These are phyloP conservation scores for Coracias cyanogaster DNA, from an alignment of 2,797 vertebrate species.

Conservation along the genomic window DNA sequence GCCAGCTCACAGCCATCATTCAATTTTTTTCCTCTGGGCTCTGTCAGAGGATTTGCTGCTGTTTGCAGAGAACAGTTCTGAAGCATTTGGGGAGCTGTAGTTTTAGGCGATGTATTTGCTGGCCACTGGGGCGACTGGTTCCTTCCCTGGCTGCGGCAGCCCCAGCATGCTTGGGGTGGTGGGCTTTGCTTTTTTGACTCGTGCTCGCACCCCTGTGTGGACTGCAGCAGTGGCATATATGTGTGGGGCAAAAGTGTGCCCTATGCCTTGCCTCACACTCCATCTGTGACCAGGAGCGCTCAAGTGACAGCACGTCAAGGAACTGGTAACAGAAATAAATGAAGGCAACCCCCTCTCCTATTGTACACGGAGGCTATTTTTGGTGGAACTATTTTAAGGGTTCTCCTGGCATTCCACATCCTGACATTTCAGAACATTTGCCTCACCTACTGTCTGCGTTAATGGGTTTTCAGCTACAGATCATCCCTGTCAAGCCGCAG, in stretches of 20 bases:
- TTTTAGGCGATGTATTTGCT: not conserved
- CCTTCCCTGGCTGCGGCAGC: not conserved
- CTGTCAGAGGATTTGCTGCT: not conserved
- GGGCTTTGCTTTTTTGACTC: not conserved
- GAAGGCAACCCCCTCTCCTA: not conserved
- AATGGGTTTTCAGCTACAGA: constrained; percentile 76
- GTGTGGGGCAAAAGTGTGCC: accelerated
- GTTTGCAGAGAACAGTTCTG: not conserved
- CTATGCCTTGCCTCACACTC: not conserved
- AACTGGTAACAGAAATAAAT: constrained; percentile 57
- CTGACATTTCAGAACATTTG: constrained; percentile 79
- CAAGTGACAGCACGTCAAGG: not conserved
- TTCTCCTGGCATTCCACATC: constrained; percentile 74
- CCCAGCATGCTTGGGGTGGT: accelerated
- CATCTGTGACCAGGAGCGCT: not conserved
- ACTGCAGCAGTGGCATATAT: not conserved
- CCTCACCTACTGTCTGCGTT: constrained; percentile 67
- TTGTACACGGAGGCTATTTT: constrained; percentile 69
- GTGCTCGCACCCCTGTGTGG: not conserved
- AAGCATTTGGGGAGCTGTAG: not conserved
- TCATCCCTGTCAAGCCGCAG: constrained; percentile 73
- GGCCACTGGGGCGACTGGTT: not conserved
- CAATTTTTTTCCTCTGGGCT: not conserved
- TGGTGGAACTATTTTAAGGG: constrained; percentile 76
- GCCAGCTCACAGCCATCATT: not conserved